A percentile compares a stretch with the other conserved stretches of the same genome.
These are phyloP conservation scores for Hydractinia symbiolongicarpus DNA, from an alignment of 30 jellyfish, hydroid and myxozoan genomes.

Conservation along the genomic window DNA sequence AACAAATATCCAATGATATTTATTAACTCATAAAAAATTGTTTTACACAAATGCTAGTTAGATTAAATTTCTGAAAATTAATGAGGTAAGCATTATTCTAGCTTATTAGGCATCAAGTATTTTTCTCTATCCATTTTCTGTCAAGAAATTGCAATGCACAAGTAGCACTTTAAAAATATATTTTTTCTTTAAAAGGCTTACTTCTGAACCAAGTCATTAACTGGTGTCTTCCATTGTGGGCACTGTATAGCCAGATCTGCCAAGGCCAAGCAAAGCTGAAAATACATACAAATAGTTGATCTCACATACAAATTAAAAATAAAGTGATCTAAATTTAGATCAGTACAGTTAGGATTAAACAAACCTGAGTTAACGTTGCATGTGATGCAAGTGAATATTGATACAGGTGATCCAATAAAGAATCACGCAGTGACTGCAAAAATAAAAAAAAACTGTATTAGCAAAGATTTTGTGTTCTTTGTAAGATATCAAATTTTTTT, in stretches of 20 bases:
- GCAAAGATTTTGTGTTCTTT: background rate
- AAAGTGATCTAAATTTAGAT: background rate
- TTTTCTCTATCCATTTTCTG: too few species aligned
- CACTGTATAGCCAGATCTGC: slow-evolving; percentile 88
- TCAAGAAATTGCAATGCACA: too few species aligned
- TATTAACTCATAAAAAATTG: too few species aligned
- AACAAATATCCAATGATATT: background rate
- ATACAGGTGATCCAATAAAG: slow-evolving; percentile 64
- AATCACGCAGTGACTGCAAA: slow-evolving; percentile 58
- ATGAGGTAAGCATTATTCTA: too few species aligned
- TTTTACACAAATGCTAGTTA: too few species aligned
- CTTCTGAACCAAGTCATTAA: slow-evolving; percentile 59
- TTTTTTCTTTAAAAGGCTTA: background rate
- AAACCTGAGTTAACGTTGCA: slow-evolving; percentile 88
- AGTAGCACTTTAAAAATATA: too few species aligned
- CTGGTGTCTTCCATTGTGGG: slow-evolving; percentile 88
- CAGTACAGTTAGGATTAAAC: background rate
- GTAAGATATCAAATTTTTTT: background rate
- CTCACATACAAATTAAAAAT: background rate
- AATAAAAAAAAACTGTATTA: background rate
- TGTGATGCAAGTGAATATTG: slow-evolving; percentile 65
- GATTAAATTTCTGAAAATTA: too few species aligned
- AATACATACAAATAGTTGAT: background rate
- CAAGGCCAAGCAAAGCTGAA: slow-evolving; percentile 81
- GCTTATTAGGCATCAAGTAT: too few species aligned